Evolutionary conservation across 2,888 invertebrate species (phyloP), one percentile per base, ranked within the genome.

Genomic region (Pseudeuparius sepicola): DNA sequence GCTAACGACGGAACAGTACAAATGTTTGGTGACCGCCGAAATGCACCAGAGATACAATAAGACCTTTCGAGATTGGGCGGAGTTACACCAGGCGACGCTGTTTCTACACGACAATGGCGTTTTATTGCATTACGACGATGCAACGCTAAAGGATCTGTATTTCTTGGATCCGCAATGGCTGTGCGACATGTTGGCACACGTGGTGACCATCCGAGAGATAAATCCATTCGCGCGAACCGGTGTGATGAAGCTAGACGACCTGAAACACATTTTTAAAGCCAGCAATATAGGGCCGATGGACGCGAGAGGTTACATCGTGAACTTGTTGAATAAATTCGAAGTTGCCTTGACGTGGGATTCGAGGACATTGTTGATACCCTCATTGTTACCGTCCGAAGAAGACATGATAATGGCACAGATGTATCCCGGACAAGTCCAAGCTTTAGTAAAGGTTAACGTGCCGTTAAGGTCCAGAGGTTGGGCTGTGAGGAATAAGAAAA

Each of bases 161-260:
- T 98, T 98, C 63, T 65, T 98, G 26, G 88, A 94, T 60, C 96
- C 97, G 0, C 97, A 98, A 60, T 98, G 97, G 97, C 70, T 98
- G 24, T 97, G 96, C 63, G 97, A 98, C 60, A 87, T 96, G 73
- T 61, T 98, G 23, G 94, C 97, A 0, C 92, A 92, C 59, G 93
- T 97, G 1, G 90, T 97, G 18, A 93, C 96, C 0, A 89, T 96
- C 12, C 64, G 93, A n/a, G 94, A 96, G 64, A 89, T 96, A 46
- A 96, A 96, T 66, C 92, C 92, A 0, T 94, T 94, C 59, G 92
- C 90, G 0, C 71, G 79, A 45, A 84, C 83, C 38, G 94, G 86
- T 38, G 76, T 96, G 29, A 97, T 97, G 96, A 85, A 85, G 57
- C 66, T 92, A 26, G 88, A 90, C 37, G 93, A 96, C 57, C 68